Base-by-base conservation (phyloP, 2,113 vertebrate species). In the Plecotus auritus region DNA sequence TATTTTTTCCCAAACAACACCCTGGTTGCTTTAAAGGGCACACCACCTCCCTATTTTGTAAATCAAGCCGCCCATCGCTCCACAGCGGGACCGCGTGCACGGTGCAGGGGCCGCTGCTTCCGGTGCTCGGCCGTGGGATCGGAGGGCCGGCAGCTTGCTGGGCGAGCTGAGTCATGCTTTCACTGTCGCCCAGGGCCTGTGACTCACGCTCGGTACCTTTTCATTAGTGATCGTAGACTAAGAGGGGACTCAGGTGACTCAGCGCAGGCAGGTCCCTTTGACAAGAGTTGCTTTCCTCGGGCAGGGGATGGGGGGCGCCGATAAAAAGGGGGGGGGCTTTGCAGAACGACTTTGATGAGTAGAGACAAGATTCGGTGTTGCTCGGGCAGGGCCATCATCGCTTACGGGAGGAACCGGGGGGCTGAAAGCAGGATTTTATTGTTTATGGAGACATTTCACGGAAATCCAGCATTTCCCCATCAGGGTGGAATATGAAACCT, bases 311-410 rank as follows among this genome's bases (percentile, higher is more conserved):
- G 51, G 17, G 49, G 5, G 5, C 17, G 45, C 47, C 72, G 89
- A 84, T 81, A 82, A 89, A 81, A 92, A 92, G 96, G 93, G 97
- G 94, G 95, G 81, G 83, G 89, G 86, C 87, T 84, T 97, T 88
- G 95, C 95, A 94, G 10, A 93, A 86, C 59, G 88, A 66, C 91
- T 82, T 94, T 96, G 91, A 94, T 72, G 87, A 94, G 85, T 82
- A 59, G 78, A 61, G 90, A 67, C 7, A 95, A 82, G 81, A 45
- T 51, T 93, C 69, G 37, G 54, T 54, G 67, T 42, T 83, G 18
- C n/a, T 90, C 47, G 56, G 66, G 64, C 45, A 95, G 88, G 73
- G 47, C 76, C 45, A 76, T 92, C 35, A n/a, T 11, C 23, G 20
- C 86, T 86, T 66, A 88, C 42, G 49, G 32, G 49, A 82, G 85